phyloP scores from a whole-genome alignment of 1,140 invertebrate genomes.

The Heliconius himera region DNA sequence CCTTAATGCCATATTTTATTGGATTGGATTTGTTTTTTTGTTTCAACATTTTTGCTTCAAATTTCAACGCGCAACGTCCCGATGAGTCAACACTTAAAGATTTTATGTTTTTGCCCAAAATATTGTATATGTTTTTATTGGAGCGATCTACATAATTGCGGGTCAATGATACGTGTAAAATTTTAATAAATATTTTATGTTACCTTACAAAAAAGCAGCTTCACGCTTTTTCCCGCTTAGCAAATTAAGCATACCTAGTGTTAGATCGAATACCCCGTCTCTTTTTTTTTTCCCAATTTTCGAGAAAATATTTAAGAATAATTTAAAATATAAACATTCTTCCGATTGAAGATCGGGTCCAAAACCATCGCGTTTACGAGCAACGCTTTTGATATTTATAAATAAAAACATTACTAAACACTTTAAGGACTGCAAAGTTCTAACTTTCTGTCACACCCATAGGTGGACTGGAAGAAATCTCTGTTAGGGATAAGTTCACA shows the following conservation, averaged over 20 bases:
- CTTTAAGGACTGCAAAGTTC: too few species aligned
- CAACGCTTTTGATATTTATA: too few species aligned
- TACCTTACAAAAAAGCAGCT: background rate
- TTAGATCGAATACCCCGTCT: too few species aligned
- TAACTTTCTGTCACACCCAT: too few species aligned
- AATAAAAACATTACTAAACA: too few species aligned
- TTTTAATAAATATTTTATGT: background rate
- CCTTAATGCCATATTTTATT: background rate
- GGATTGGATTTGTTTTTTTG: background rate
- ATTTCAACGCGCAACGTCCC: background rate
- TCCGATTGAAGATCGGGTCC: background rate
- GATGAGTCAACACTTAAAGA: conserved; percentile 4
- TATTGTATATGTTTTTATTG: conserved; percentile 4
- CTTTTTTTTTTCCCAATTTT: too few species aligned
- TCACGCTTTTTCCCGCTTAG: too few species aligned
- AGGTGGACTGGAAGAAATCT: too few species aligned
- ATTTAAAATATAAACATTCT: too few species aligned
- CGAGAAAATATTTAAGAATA: too few species aligned
- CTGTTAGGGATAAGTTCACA: too few species aligned
- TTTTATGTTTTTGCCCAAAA: conserved; percentile 7
- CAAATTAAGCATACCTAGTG: too few species aligned
- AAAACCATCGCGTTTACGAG: background rate
- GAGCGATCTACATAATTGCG: background rate
- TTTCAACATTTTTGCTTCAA: background rate
- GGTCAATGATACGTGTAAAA: conserved; percentile 1